These are phyloP conservation scores for Ophioderma brevispina DNA, from an alignment of 35 echinoderm and acorn worm genomes.

Conservation along the genomic window DNA sequence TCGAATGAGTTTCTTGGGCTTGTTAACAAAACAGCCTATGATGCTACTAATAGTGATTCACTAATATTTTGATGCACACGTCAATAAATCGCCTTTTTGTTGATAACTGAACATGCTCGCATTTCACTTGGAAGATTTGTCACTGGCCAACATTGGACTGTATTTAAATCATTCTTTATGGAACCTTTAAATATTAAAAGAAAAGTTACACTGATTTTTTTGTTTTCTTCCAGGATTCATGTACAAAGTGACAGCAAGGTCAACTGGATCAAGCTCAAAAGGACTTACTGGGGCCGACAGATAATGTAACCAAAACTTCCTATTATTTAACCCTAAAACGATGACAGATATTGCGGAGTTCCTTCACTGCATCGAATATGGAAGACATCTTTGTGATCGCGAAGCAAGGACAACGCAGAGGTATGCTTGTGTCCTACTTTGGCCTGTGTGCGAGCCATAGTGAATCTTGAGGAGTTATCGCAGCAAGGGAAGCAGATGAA, in stretches of 20 bases:
- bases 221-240: conserved; percentile 3
- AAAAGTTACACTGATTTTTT: too few relatives aligned
- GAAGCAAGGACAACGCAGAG: conserved; percentile 77
- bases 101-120: too few relatives aligned
- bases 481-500: conserved; percentile 22
- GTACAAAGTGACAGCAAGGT: background rate
- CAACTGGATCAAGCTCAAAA: background rate
- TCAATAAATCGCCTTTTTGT: too few relatives aligned
- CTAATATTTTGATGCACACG: too few relatives aligned
- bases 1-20: too few relatives aligned
- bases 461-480: conserved; percentile 51
- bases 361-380: background rate
- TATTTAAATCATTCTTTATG: too few relatives aligned
- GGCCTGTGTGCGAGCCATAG: conserved; percentile 57
- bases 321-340: background rate
- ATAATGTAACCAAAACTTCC: background rate
- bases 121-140: too few relatives aligned
- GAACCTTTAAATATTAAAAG: too few relatives aligned
- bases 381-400: conserved; percentile 49
- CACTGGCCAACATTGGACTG: too few relatives aligned
- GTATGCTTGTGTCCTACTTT: conserved; percentile 40
- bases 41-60: too few relatives aligned
- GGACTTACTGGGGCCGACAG: background rate
- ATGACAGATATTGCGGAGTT: too few relatives aligned
- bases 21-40: too few relatives aligned